Base-by-base conservation (phyloP, 2,113 vertebrate species). In the Neolamprologus brichardi region DNA sequence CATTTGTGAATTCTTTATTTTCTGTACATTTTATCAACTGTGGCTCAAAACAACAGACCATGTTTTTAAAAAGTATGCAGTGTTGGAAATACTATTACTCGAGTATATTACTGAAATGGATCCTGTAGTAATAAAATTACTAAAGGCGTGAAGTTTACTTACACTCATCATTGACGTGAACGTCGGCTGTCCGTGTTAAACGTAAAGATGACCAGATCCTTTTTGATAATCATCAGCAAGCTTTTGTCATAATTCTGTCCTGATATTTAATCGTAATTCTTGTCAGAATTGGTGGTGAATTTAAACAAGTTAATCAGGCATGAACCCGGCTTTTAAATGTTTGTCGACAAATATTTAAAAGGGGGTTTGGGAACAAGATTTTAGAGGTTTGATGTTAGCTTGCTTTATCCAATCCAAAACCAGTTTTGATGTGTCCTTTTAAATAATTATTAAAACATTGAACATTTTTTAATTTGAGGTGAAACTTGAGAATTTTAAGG, bases 401-500 rank as follows among this genome's bases (percentile, higher is more conserved):
- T 62, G 30, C 58, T 62, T 62, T 32, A 11, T 60, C 15, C 3
- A 60, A 18, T 60, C 28, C 58, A 3, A 60, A 60, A 11, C 28
- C 15, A 60, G 58, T 60, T 60, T 18, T 60, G 58, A 32, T 60
- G 28, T 18, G 60, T 34, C 17, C 30, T 58, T 58, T 58, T 58
- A 9, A 58, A 58, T 30, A 58, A 30, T 58, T 64, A 64, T 34
- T 64, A 34, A 64, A 64, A 64, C 30, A n/a, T 0, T 34, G 17
- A 64, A 64, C 2, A 34, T 4, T 64, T 64, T 64, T n/a, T 0
- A 37, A 0, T 64, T 64, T 64, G 30, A 34, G 17, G 60, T 64
- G 30, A 64, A 37, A 64, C 30, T n/a, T n/a, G 0, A n/a, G 0
- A n/a, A 34, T 37, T 64, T 34, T 64, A 37, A 34, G 30, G 60